Base-by-base conservation (phyloP, 1,140 invertebrate species). In the Trichonephila clavipes region DNA sequence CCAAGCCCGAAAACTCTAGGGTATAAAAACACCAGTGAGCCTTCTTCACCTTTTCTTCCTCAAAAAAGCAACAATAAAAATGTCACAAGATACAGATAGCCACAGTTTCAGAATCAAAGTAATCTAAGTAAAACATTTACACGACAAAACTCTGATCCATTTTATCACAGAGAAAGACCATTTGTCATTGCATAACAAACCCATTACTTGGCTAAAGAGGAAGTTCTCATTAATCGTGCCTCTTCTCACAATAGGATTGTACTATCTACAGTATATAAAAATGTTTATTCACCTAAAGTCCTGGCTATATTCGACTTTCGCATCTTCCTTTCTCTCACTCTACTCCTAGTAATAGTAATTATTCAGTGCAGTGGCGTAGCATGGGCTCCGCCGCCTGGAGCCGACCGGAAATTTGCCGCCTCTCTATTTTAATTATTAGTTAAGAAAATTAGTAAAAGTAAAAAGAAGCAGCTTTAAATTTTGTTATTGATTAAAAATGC, bases 111-210 rank as follows among this genome's bases (percentile, higher is more conserved):
- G 44, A 90, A 86, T 62, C 92, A 94, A n/a, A n/a, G n/a, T n/a
- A n/a, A n/a, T n/a, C n/a, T n/a, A 90, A 64, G 87, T 34, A 90
- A 94, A 62, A 94, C 95, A 2, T 91, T 95, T 64, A 94, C 94
- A n/a, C 94, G 95, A 81, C 96, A 96, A 94, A 95, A 96, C 86
- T 96, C 96, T 19, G 96, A 96, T 93, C 95, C 95, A 14, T 95
- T 95, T 21, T 96, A 96, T 94, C 96, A 96, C 92, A 95, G 96
- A 64, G 97, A 97, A 95, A 95, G 97, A 92, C 97, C 97, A 14
- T 97, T 97, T 95, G 96, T 97, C 85, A 96, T 96, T 4, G 96
- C 97, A 19, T 97, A 97, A 95, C 96, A 97, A 83, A 97, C 97
- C 21, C 97, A 97, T 95, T 97, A 97, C 91, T 96, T 96, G 59